A percentile compares a stretch with the other conserved stretches of the same genome.
Evolutionary conservation across 1,140 invertebrate species (phyloP).

Genomic region (Tetranychus cinnabarinus): DNA sequence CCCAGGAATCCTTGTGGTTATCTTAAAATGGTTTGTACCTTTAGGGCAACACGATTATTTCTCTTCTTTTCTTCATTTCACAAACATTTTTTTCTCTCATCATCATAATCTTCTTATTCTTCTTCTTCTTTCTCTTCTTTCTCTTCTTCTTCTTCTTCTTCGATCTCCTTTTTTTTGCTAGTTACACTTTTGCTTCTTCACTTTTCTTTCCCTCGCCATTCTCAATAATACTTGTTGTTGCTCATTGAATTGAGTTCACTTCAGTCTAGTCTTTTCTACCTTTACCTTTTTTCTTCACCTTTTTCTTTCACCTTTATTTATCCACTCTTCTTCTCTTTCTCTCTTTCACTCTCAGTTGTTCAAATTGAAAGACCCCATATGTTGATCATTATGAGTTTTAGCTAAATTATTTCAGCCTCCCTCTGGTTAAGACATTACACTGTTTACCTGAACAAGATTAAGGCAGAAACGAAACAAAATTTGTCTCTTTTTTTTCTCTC

Average conservation of each 20-base stretch:
- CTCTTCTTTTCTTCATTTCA: background rate
- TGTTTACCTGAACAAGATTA: background rate
- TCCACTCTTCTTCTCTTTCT: too few relatives aligned
- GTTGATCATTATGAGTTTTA: background rate
- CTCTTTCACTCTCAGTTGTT: too few relatives aligned
- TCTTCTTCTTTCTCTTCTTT: background rate
- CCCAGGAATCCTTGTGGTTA: background rate
- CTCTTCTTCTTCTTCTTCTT: background rate
- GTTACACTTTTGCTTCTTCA: too few relatives aligned
- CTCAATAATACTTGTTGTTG: too few relatives aligned
- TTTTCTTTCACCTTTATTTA: too few relatives aligned
- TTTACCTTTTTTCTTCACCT: too few relatives aligned
- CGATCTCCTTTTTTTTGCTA: background rate
- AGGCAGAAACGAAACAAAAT: background rate
- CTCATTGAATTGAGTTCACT: too few relatives aligned
- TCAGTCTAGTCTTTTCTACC: too few relatives aligned
- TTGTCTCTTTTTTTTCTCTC: background rate
- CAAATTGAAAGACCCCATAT: background rate
- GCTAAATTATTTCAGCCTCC: background rate
- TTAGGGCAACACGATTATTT: background rate
- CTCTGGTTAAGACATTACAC: background rate
- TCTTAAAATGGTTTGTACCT: background rate
- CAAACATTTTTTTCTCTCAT: background rate
- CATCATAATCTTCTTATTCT: background rate
- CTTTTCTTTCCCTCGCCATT: too few relatives aligned